Conservation (phyloP, 2,888 invertebrate genomes). For the Tenodera sinensis region DNA sequence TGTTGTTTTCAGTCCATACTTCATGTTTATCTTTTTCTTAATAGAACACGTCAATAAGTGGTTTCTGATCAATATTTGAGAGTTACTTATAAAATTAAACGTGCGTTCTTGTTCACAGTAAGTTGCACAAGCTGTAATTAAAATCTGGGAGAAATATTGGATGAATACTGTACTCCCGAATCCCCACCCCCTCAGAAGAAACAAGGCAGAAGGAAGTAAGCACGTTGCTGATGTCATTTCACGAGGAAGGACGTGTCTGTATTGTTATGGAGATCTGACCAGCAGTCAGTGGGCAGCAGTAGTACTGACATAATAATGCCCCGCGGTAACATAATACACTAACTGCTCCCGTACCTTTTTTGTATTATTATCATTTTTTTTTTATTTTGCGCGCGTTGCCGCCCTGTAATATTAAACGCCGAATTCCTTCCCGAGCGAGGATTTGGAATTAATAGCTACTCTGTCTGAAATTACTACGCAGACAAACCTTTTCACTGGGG, state of each 20-base stretch:
- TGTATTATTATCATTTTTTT: background rate
- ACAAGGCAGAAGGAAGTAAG: background rate
- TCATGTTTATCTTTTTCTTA: too few species aligned
- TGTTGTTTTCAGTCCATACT: too few species aligned
- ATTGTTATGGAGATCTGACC: conserved; percentile 22
- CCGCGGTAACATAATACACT: conserved; percentile 5
- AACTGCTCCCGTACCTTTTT: conserved; percentile 15
- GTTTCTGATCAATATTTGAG: too few species aligned
- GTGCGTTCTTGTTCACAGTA: too few species aligned
- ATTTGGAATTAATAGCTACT: conserved; percentile 6
- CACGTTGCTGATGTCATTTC: background rate
- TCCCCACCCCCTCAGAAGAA: background rate
- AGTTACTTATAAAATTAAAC: too few species aligned
- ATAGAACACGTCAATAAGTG: too few species aligned
- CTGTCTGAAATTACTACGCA: background rate
- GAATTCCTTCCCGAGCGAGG: background rate
- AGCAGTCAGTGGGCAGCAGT: conserved; percentile 22
- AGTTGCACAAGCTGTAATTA: too few species aligned
- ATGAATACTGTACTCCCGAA: too few species aligned
- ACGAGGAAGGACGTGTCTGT: background rate
- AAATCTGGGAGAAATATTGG: too few species aligned
- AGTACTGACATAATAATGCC: background rate
- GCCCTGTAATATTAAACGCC: conserved; percentile 20
- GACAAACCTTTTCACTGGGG: background rate
- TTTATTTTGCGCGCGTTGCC: background rate